Base-by-base conservation (phyloP, 2,888 invertebrate species). In the Drosophila rubida region DNA sequence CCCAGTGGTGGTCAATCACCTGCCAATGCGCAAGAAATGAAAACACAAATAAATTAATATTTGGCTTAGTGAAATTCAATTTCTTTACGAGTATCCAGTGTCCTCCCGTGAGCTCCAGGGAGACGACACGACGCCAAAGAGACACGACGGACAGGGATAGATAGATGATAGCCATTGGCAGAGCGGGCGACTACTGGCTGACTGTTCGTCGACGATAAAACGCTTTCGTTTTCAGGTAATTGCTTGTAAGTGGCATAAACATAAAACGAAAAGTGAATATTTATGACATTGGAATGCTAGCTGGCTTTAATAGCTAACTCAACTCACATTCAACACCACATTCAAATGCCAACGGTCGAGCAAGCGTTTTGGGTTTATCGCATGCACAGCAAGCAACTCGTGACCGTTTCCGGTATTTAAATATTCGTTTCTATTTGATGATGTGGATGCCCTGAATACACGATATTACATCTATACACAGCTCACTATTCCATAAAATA, bases 31-130 rank as follows among this genome's bases (percentile, higher is more conserved):
- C 69, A 62, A 75, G 85, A 81, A 87, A 83, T 77, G 87, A 83
- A 87, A 87, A 85, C 88, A 83, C 82, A 83, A 83, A 83, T 83
- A 87, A 83, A 83, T 83, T 83, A 83, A 83, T 83, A 83, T 83
- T 83, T 83, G 82, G 82, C 82, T 83, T 83, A 87, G 82, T 76
- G 85, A 82, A 83, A 83, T 87, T 87, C 82, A 83, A 83, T 83
- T 83, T 87, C 82, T 85, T 74, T 79, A 69, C 69, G 78, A 80
- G 81, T 75, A 68, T 68, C 58, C 68, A 60, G 68, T 75, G 53
- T 63, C 67, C 68, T 32, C 27, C 27, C 27, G 32, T 14, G 35
- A 37, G 35, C 35, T 37, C 35, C 35, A n/a, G 51, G 46, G 57
- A 49, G 49, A 35, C 13, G 13, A 30, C 19, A 59, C 39, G 49